phyloP scores from a whole-genome alignment of 2,888 invertebrate species.

The Alitta virens region DNA sequence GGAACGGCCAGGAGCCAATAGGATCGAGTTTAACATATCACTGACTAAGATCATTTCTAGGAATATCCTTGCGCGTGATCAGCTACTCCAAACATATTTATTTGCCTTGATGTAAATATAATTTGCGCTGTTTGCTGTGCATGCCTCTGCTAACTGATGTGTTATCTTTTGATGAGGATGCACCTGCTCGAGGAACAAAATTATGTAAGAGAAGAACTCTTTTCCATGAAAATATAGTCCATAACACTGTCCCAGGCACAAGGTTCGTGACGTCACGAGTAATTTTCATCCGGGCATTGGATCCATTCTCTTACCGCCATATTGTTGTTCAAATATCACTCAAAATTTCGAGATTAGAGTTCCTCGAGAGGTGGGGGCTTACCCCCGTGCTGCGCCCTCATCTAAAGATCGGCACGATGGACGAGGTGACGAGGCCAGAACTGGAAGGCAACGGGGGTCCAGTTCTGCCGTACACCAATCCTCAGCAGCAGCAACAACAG shows the following conservation, averaged over 20 bases:
- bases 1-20: constrained; percentile 3
- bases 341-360: constrained; percentile 97
- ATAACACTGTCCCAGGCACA: too few relatives aligned
- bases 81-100: too few relatives aligned
- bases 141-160: too few relatives aligned
- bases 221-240: too few relatives aligned
- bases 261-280: constrained; percentile 34
- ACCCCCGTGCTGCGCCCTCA: constrained; percentile 66
- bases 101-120: too few relatives aligned
- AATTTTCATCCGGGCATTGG: constrained; percentile 54
- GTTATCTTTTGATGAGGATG: too few relatives aligned
- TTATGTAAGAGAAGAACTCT: too few relatives aligned
- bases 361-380: constrained; percentile 96
- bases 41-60: not conserved
- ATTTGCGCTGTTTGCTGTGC: too few relatives aligned
- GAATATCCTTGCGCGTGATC: too few relatives aligned
- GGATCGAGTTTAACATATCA: constrained; percentile 10
- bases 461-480: constrained; percentile 18
- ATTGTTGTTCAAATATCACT: constrained; percentile 52
- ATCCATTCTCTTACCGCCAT: constrained; percentile 39
- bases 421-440: constrained; percentile 55
- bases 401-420: constrained; percentile 34
- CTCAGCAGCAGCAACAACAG: constrained; percentile 1
- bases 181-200: too few relatives aligned
- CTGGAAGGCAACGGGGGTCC: constrained; percentile 51